Evolutionary conservation across 1,140 invertebrate species (phyloP), one percentile per base, ranked within the genome.

Genomic region (Adelges cooleyi): DNA sequence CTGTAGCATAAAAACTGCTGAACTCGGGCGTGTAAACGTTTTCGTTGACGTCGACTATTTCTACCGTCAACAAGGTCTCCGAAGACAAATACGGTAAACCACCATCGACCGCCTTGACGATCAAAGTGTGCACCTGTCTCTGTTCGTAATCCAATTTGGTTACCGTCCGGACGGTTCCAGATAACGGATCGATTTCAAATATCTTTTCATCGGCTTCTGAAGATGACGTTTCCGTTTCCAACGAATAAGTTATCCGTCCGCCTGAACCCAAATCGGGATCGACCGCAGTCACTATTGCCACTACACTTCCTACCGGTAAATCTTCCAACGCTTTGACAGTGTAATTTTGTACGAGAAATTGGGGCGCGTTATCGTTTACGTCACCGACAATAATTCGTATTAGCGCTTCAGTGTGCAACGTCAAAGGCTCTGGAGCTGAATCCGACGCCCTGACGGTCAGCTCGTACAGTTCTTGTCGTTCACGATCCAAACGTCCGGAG

Each of bases 1-100:
- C 84, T 25, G 80, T 77, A 8, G 85, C 77, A 33, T 92, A 86
- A 70, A 87, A 87, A 74, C 92, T 90, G 22, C 82, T 80, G 74
- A 98, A 98, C 40, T 81, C 76, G 0, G 95, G 95, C 23, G 90
- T 77, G 72, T 87, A 81, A 3, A 85, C 75, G 75, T 95, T 95
- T 74, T 96, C 91, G 73, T 96, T 92, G 11, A 97, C 92, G 77
- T 97, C 92, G 46, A 90, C 83, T 22, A 98, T 83, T 73, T 95
- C 89, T 6, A 98, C 83, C 15, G 89, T 82, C 18, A 91, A 78
- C 46, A 83, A 83, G 36, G 85, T 83, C 69, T 90, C 85, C 0
- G 87, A 82, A 22, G 81, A 83, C 40, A 91, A 74, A 0, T 84
- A 77, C 0, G 87, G 86, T 40, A 80, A 81, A 4, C 89, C 90